Evolutionary conservation across 2,797 vertebrate genomes (phyloP).

Genomic region (Decapterus maruadsi): DNA sequence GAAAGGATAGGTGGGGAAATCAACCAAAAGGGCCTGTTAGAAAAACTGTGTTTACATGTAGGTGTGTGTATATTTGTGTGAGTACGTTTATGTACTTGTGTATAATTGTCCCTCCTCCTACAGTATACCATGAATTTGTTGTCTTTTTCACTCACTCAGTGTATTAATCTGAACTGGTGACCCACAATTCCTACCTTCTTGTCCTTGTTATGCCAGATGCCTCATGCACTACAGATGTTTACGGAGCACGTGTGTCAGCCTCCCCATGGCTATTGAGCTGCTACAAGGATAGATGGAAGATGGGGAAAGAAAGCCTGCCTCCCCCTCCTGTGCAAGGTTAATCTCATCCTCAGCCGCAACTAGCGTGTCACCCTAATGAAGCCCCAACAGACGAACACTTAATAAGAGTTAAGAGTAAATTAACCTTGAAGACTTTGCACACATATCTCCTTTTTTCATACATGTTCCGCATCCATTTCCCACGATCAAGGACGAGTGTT

Average conservation of each 20-base stretch:
- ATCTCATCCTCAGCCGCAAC: conserved; percentile 79
- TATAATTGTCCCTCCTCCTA: neutral
- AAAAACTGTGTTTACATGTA: neutral
- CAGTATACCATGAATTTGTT: neutral
- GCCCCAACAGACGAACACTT: conserved; percentile 86
- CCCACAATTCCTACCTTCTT: conserved; percentile 52
- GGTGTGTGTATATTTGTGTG: neutral
- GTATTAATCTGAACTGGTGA: conserved; percentile 47
- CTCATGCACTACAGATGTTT: conserved; percentile 80
- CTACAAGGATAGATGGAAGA: conserved; percentile 72
- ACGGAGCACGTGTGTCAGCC: conserved; percentile 57
- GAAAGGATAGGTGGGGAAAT: neutral
- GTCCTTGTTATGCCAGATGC: conserved; percentile 77
- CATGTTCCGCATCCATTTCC: conserved; percentile 74
- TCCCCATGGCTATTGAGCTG: conserved; percentile 59
- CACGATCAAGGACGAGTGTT: conserved; percentile 81
- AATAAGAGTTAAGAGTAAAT: conserved; percentile 90
- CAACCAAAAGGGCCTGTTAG: neutral
- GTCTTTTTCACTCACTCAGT: conserved; percentile 19
- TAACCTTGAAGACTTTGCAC: conserved; percentile 87
- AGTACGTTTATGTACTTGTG: neutral
- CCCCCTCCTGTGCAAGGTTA: conserved; percentile 82
- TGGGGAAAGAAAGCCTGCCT: conserved; percentile 50
- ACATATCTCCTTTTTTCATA: conserved; percentile 62
- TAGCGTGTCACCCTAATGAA: conserved; percentile 86